phyloP scores from a whole-genome alignment of 2,797 vertebrate species.

The Hoplostethus atlanticus region DNA sequence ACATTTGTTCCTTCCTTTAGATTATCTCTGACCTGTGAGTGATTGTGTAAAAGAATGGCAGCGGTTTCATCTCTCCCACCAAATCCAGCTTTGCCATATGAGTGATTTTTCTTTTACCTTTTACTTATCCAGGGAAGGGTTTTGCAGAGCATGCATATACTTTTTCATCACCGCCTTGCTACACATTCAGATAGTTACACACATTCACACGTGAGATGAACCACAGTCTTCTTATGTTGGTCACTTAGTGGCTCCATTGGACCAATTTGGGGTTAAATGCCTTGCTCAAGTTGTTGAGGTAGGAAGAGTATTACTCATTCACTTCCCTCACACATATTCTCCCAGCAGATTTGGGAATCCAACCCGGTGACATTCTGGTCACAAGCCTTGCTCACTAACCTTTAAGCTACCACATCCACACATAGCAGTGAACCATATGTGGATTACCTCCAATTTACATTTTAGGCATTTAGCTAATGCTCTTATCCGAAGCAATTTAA shows the following conservation, averaged over 20 bases:
- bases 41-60: conserved; percentile 2
- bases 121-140: background rate
- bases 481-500: too few species aligned
- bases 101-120: background rate
- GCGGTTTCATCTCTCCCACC: conserved; percentile 2
- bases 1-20: conserved; percentile 24
- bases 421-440: background rate
- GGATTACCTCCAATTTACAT: too few species aligned
- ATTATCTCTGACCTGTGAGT: conserved; percentile 25
- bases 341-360: background rate
- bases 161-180: background rate
- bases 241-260: background rate
- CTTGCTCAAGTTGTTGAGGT: background rate
- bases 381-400: background rate
- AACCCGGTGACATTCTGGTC: background rate
- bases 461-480: too few species aligned
- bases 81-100: conserved; percentile 18
- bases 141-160: background rate
- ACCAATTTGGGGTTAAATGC: background rate
- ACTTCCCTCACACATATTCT: background rate
- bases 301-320: background rate
- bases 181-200: background rate
- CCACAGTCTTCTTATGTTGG: background rate
- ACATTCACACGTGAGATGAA: background rate
- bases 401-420: background rate